phyloP scores from a whole-genome alignment of 2,797 vertebrate genomes.

The Sus cebifrons region DNA sequence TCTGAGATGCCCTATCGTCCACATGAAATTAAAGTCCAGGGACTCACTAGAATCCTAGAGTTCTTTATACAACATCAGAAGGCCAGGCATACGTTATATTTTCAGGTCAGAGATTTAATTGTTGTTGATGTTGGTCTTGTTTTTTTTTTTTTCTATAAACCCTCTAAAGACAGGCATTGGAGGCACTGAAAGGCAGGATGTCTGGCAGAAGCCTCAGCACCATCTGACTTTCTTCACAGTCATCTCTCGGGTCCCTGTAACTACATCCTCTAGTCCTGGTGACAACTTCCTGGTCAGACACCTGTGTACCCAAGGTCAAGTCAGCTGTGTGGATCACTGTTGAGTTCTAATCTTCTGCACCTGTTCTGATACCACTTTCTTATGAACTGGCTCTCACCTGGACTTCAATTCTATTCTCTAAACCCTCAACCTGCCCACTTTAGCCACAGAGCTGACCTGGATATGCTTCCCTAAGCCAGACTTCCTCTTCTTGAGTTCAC shows the following conservation, averaged over 20 bases:
- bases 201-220: not conserved
- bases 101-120: conserved; percentile 42
- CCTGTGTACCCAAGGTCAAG: not conserved
- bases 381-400: not conserved
- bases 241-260: not conserved
- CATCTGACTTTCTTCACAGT: not conserved
- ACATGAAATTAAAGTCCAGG: conserved; percentile 51
- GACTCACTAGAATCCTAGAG: not conserved
- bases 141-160: conserved; percentile 38
- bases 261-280: not conserved
- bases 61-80: not conserved
- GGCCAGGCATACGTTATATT: not conserved
- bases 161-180: not conserved
- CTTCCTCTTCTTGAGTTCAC: not conserved
- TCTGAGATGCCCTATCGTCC: not conserved
- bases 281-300: conserved; percentile 14
- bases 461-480: not conserved
- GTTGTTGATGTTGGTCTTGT: not conserved
- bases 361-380: not conserved
- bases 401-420: not conserved
- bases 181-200: not conserved
- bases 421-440: not conserved
- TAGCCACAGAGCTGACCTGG: not conserved
- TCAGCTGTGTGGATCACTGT: not conserved
- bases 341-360: not conserved